These are phyloP conservation scores for Volucella inflata DNA, from an alignment of 2,888 invertebrate genomes.

Conservation along the genomic window DNA sequence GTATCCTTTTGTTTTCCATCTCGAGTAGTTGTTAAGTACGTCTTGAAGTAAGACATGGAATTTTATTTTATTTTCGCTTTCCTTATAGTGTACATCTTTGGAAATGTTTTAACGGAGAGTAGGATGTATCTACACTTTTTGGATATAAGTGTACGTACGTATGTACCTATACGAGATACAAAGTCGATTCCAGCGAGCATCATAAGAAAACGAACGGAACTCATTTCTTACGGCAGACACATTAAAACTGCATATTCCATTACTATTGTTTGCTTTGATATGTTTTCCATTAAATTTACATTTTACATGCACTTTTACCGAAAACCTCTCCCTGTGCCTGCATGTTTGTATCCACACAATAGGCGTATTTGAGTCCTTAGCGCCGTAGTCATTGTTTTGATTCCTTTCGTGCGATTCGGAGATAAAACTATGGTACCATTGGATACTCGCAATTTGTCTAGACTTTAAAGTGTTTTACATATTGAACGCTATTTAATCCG, in stretches of 20 bases:
- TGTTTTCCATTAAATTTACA: constrained; percentile 64
- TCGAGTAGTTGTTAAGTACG: not conserved
- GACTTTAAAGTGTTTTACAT: constrained; percentile 37
- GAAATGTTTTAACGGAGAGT: constrained; percentile 6
- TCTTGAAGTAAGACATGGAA: not conserved
- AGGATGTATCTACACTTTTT: constrained; percentile 17
- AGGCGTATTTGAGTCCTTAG: not conserved
- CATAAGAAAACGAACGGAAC: constrained; percentile 52
- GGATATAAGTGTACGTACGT: not conserved
- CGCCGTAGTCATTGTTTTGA: constrained; percentile 23
- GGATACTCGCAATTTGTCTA: constrained; percentile 13
- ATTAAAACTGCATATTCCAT: constrained; percentile 69
- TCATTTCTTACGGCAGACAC: constrained; percentile 60
- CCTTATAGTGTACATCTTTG: not conserved
- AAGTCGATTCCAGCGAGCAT: constrained; percentile 43
- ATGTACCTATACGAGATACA: not conserved
- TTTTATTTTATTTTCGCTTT: constrained; percentile 2
- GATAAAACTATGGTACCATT: constrained; percentile 6
- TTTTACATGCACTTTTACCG: constrained; percentile 48
- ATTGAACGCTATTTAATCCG: not conserved
- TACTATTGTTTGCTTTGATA: constrained; percentile 63
- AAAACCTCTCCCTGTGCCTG: constrained; percentile 28
- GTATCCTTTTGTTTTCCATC: not conserved
- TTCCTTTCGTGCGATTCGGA: constrained; percentile 6
- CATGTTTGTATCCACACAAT: not conserved